Conservation (phyloP, 1,140 invertebrate species). For the Drosophila biarmipes region DNA sequence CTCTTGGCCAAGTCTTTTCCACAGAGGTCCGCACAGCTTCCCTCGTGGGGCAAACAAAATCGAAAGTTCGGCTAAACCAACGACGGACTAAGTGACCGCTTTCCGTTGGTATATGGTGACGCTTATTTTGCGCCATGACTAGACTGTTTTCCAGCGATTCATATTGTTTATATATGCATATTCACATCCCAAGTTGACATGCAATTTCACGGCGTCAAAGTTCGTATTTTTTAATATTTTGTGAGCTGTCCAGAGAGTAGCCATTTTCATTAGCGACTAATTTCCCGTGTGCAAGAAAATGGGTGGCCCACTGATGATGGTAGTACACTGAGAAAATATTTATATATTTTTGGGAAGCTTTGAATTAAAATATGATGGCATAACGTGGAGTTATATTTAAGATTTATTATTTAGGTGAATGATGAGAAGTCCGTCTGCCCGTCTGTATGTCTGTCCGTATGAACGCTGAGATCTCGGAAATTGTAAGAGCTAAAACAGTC, state of each 20-base stretch:
- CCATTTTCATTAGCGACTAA: constrained; percentile 35
- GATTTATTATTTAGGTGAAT: too few species aligned
- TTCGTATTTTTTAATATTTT: constrained; percentile 23
- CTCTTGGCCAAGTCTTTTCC: constrained; percentile 32
- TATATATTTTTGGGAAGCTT: too few species aligned
- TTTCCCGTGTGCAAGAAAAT: constrained; percentile 43
- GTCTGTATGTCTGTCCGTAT: too few species aligned
- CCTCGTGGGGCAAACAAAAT: constrained; percentile 37
- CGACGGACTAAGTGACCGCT: constrained; percentile 23
- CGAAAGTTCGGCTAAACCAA: constrained; percentile 48
- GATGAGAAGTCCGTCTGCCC: too few species aligned
- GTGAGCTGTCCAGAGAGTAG: constrained; percentile 8
- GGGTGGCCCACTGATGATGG: not conserved
- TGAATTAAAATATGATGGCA: too few species aligned
- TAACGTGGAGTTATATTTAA: too few species aligned
- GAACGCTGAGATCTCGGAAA: too few species aligned
- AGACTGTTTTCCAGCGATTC: constrained; percentile 5
- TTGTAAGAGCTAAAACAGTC: too few species aligned
- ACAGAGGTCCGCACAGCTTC: constrained; percentile 19
- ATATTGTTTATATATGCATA: constrained; percentile 12
- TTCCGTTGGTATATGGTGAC: constrained; percentile 25
- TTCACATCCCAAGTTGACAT: constrained; percentile 28
- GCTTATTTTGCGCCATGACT: constrained; percentile 21
- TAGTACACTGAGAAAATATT: constrained; percentile 4
- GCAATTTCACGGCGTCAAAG: constrained; percentile 28